Evolutionary conservation across 1,140 invertebrate genomes (phyloP).

Genomic region (Cyclargus thomasi): DNA sequence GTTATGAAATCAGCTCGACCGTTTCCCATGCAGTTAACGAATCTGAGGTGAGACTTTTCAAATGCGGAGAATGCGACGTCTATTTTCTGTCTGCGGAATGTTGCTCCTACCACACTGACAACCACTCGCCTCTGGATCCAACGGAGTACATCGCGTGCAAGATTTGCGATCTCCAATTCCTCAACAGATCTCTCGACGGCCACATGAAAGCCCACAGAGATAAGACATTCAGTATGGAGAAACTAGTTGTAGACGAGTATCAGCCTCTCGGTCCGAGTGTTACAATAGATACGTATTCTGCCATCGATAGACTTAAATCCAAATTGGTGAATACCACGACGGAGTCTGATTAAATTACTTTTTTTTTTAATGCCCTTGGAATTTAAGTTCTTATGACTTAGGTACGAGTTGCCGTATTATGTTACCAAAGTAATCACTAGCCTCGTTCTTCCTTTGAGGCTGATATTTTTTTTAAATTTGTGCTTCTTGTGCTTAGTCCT

Average conservation of each 20-base stretch:
- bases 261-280: conserved; percentile 7
- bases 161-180: conserved; percentile 37
- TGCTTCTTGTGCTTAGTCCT: no score
- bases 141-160: conserved; percentile 39
- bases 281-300: conserved; percentile 26
- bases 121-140: conserved; percentile 27
- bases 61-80: conserved; percentile 35
- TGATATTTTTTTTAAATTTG: no score
- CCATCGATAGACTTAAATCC: conserved; percentile 28
- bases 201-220: conserved; percentile 37
- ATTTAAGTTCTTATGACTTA: not conserved
- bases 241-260: conserved; percentile 29
- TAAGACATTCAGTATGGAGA: conserved; percentile 30
- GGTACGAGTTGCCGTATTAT: not conserved
- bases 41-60: conserved; percentile 26
- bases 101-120: conserved; percentile 28
- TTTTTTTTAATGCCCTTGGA: not conserved
- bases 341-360: conserved; percentile 21
- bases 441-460: no score
- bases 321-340: conserved; percentile 36
- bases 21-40: not conserved
- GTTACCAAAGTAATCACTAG: no score
- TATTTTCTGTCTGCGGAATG: conserved; percentile 26
- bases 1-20: not conserved
- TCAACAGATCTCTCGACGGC: conserved; percentile 30